phyloP scores from a whole-genome alignment of 1,140 invertebrate species.

The Agraylea sexmaculata region DNA sequence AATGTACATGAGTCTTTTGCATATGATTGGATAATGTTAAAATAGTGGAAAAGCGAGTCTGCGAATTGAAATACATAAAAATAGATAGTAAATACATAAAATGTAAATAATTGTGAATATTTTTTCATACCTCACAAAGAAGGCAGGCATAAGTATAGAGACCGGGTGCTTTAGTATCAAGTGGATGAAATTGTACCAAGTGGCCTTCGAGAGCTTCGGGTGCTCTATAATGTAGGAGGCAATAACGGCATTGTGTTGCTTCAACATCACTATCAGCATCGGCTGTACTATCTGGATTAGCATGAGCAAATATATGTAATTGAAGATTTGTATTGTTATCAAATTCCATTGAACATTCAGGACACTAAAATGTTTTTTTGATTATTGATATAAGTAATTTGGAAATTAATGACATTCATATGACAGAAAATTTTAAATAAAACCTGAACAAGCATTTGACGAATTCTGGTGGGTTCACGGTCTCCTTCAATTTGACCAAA shows the following conservation, averaged over 20 bases:
- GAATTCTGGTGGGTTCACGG: conserved; percentile 13
- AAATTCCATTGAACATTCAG: conserved; percentile 43
- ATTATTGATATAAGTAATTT: too few relatives aligned
- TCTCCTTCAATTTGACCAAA: conserved; percentile 42
- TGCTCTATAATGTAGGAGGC: conserved; percentile 38
- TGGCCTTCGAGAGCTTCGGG: conserved; percentile 40
- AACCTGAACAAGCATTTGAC: conserved; percentile 32
- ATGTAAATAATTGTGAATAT: conserved; percentile 27
- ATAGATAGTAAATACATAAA: conserved; percentile 24
- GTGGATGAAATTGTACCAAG: conserved; percentile 43
- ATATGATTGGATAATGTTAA: conserved; percentile 60
- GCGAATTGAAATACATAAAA: conserved; percentile 9
- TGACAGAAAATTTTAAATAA: conserved; percentile 5
- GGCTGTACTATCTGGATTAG: conserved; percentile 30
- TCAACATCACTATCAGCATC: conserved; percentile 28
- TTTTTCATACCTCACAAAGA: conserved; percentile 58
- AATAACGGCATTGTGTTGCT: conserved; percentile 42
- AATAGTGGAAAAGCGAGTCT: conserved; percentile 45
- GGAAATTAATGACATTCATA: conserved; percentile 10
- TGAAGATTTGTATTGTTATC: conserved; percentile 51
- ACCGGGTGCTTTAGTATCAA: conserved; percentile 42
- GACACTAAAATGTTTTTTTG: conserved; percentile 43
- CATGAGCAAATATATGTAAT: conserved; percentile 57
- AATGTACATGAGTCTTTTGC: conserved; percentile 57
- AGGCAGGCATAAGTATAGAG: conserved; percentile 47